These are phyloP conservation scores for Cheilosia urbana DNA, from an alignment of 2,888 invertebrate species.

Conservation along the genomic window DNA sequence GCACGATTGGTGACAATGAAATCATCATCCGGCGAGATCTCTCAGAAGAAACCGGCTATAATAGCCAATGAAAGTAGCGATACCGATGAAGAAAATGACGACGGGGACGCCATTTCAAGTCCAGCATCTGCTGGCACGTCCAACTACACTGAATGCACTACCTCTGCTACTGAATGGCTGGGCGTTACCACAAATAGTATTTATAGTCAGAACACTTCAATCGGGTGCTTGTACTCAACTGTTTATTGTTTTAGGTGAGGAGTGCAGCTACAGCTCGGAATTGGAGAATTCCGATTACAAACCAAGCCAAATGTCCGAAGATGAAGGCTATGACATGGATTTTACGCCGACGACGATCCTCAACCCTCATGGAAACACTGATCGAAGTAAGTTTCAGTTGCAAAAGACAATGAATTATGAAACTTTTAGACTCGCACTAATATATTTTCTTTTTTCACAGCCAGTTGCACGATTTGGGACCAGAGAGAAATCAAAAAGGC, in stretches of 20 bases:
- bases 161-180: conserved; percentile 92
- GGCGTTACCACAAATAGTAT: conserved; percentile 94
- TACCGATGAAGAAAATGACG: conserved; percentile 84
- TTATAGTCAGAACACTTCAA: conserved; percentile 53
- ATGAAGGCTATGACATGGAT: conserved; percentile 85
- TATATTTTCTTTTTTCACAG: conserved; percentile 84
- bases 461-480: conserved; percentile 98
- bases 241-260: conserved; percentile 85
- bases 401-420: too few relatives aligned
- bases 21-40: conserved; percentile 48
- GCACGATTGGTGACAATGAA: conserved; percentile 25
- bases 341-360: conserved; percentile 90
- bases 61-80: conserved; percentile 80
- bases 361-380: conserved; percentile 89
- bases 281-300: conserved; percentile 87
- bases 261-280: conserved; percentile 93
- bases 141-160: conserved; percentile 85
- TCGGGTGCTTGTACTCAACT: not conserved
- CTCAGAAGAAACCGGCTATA: conserved; percentile 76
- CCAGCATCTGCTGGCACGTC: conserved; percentile 84
- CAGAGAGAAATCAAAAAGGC: conserved; percentile 95
- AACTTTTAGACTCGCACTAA: not conserved
- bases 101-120: conserved; percentile 87
- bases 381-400: conserved; percentile 86
- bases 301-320: conserved; percentile 84